Evolutionary conservation across 2,113 vertebrate genomes (phyloP), one percentile per base, ranked within the genome.

Genomic region (Datnioides undecimradiatus): DNA sequence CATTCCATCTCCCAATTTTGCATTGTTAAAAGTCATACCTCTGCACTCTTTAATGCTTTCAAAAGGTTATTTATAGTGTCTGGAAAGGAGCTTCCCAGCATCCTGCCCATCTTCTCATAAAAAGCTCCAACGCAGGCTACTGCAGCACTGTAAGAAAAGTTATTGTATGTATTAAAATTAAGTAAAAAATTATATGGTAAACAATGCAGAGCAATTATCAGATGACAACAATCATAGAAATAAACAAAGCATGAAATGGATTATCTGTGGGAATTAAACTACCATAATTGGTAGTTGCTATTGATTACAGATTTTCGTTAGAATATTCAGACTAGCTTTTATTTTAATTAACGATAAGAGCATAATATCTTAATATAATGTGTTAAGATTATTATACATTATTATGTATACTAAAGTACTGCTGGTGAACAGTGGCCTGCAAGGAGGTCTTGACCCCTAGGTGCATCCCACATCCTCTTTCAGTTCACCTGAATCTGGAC

Each of bases 21-120:
- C 40, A 23, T 10, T 34, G 13, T 48, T 25, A 23, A 10, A 57
- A 23, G 43, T 79, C 86, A 80, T 93, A 99, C 98, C 96, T 99
- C 98, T 76, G 98, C 97, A 80, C 95, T 97, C 93, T 99, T 99
- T 82, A 99, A 92, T 72, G 98, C 97, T 76, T 99, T 99, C 77
- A 99, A 90, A 49, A 99, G 96, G 93, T 99, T 99, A 91, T 96
- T 99, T 57, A 99, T 97, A 68, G 98, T 99, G 93, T 99, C 98
- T 7, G 98, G 98, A 91, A 99, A 99, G 79, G 97, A 96, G 91
- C 98, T 99, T 76, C 98, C 98, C 79, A 99, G 89, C 96, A 99
- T 98, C 87, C 98, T 95, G 43, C 98, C 98, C 97, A 99, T 99
- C 93, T 98, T 97, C 93, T 99, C 98, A 92, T 99, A 99, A 93